phyloP scores from a whole-genome alignment of 2,797 vertebrate genomes.

The Protonibea diacanthus region DNA sequence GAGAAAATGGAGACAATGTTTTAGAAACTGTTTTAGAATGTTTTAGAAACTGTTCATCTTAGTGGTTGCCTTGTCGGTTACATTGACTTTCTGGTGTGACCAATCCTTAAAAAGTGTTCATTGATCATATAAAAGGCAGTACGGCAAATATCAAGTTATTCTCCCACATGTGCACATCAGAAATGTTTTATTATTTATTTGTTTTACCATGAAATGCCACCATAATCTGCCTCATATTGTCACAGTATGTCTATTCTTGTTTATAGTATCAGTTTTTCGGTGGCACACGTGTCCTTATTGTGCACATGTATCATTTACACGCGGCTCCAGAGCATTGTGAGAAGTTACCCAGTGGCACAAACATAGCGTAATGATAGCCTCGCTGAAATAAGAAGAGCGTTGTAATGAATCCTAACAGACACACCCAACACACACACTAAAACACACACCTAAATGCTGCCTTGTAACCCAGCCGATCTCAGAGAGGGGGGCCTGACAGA shows the following conservation, averaged over 20 bases:
- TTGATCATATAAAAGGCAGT: too few relatives aligned
- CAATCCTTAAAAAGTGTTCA: too few relatives aligned
- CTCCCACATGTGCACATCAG: too few relatives aligned
- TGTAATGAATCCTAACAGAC: neutral
- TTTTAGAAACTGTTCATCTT: too few relatives aligned
- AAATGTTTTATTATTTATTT: neutral
- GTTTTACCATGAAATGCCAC: neutral
- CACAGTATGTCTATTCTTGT: neutral
- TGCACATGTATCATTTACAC: neutral
- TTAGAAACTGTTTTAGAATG: too few relatives aligned
- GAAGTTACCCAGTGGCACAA: neutral
- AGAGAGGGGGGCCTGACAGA: neutral
- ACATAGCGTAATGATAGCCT: neutral
- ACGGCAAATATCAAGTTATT: too few relatives aligned
- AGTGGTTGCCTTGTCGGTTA: too few relatives aligned
- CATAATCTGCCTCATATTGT: neutral
- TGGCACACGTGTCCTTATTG: neutral
- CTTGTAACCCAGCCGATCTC: neutral
- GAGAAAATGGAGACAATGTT: too few relatives aligned
- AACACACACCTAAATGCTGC: constrained; percentile 1
- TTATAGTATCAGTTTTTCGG: neutral
- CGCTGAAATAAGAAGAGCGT: constrained; percentile 1
- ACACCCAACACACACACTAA: neutral
- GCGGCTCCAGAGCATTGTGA: constrained; percentile 4
- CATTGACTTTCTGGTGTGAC: too few relatives aligned